Base-by-base conservation (phyloP, 2,888 invertebrate genomes). In the Calephelis perditalis region DNA sequence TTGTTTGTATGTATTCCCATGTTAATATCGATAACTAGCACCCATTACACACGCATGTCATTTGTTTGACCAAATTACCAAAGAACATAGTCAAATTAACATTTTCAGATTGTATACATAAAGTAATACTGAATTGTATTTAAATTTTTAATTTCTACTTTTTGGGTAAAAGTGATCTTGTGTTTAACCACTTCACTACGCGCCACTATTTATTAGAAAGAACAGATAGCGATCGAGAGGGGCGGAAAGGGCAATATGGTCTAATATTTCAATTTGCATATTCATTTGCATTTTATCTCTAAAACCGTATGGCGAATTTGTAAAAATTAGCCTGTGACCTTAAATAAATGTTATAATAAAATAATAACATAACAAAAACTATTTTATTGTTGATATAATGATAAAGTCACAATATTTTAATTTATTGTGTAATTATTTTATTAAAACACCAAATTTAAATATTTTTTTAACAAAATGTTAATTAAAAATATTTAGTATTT, bases 231-330 rank as follows among this genome's bases (percentile, higher is more conserved):
- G 52, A 67, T 67, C 67, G 45, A 40, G 43, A 61, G 79, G 79
- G 81, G 70, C 12, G 56, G 12, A 9, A 37, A 46, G 55, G 69
- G 67, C 74, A 78, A 78, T 75, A 76, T 79, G 79, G 75, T 62
- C 66, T 67, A 71, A 68, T 65, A 60, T n/a, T 45, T 47, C 56
- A 56, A 60, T 60, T 60, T 60, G 60, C 60, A 60, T 60, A 60
- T 40, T 56, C 36, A 60, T 60, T 60, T 60, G 60, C 60, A 60
- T 60, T 60, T 60, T 60, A 60, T 60, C 60, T 60, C 56, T 60
- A 75, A 77, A 78, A 79, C 83, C 82, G 68, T 85, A 82, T 84
- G 84, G 61, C 66, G 65, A 60, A 60, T 56, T 56, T 56, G 56
- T 40, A 37, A 43, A 59, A 59, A 45, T 35, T 15, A 47, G 56